Evolutionary conservation across 2,113 vertebrate genomes (phyloP).

Genomic region (Spermophilus dauricus): DNA sequence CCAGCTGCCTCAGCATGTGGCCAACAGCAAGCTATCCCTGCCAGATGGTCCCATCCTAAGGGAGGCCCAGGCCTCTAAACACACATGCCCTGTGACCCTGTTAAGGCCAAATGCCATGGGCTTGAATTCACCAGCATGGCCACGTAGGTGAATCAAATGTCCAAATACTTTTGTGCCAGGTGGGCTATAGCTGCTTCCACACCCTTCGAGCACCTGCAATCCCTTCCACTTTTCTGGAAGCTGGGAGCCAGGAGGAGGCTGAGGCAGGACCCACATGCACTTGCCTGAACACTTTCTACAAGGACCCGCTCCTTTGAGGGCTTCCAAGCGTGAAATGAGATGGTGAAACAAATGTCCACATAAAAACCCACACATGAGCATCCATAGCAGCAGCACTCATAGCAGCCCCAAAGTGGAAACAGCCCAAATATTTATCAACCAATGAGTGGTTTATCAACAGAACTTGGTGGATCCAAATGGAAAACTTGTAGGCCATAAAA

Average conservation of each 20-base stretch:
- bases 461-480: neutral
- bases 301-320: neutral
- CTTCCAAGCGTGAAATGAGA: neutral
- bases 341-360: neutral
- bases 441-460: neutral
- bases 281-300: too few species aligned
- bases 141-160: neutral
- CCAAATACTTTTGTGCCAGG: constrained; percentile 19
- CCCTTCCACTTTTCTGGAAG: neutral
- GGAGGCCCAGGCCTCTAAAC: constrained; percentile 44
- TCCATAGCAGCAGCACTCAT: neutral
- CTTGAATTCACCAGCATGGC: neutral
- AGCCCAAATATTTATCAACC: neutral
- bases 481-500: neutral
- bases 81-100: constrained; percentile 52
- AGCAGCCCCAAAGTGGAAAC: neutral
- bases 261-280: neutral
- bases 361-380: neutral
- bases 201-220: neutral
- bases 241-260: neutral
- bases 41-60: constrained; percentile 39
- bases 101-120: constrained; percentile 45
- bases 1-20: constrained; percentile 41
- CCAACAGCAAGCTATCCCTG: constrained; percentile 37
- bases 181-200: neutral